Percentiles rank a stretch among this genome's conserved stretches.
Conservation (phyloP, 2,888 invertebrate genomes). For the Luffia ferchaultella region DNA sequence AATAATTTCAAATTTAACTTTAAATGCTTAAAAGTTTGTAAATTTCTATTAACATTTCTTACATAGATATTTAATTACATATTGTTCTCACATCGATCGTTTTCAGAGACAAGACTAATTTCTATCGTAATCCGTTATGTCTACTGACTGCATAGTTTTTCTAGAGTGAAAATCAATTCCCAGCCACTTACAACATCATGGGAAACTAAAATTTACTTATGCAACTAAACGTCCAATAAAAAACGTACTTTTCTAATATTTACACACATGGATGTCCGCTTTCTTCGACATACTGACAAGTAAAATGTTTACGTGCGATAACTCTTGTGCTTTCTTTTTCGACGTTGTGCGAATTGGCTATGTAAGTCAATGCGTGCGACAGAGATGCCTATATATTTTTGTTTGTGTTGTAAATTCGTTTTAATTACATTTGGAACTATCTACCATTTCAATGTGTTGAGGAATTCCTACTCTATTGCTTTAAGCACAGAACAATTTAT, state of each 20-base stretch:
- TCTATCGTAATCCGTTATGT: too few species aligned
- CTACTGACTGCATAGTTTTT: too few species aligned
- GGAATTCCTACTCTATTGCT: too few species aligned
- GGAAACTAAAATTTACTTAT: constrained; percentile 40
- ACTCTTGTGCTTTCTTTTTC: constrained; percentile 62
- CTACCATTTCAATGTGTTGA: too few species aligned
- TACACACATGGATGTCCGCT: constrained; percentile 57
- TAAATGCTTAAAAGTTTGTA: too few species aligned
- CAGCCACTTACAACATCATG: neutral
- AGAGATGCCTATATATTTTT: constrained; percentile 32
- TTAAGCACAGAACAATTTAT: too few species aligned
- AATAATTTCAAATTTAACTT: too few species aligned
- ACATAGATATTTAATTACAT: too few species aligned
- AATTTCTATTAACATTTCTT: too few species aligned
- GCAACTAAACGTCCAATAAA: constrained; percentile 45
- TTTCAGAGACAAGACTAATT: too few species aligned
- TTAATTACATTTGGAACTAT: neutral
- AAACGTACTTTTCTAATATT: constrained; percentile 53
- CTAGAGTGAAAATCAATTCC: too few species aligned
- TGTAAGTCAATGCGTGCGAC: constrained; percentile 21
- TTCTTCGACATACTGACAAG: constrained; percentile 60
- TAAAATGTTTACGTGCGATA: constrained; percentile 47
- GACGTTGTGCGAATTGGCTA: constrained; percentile 31
- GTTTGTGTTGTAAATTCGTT: constrained; percentile 1
- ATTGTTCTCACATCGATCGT: too few species aligned